Conservation (phyloP, 2,797 vertebrate genomes). For the Mormyrops boulengeri region DNA sequence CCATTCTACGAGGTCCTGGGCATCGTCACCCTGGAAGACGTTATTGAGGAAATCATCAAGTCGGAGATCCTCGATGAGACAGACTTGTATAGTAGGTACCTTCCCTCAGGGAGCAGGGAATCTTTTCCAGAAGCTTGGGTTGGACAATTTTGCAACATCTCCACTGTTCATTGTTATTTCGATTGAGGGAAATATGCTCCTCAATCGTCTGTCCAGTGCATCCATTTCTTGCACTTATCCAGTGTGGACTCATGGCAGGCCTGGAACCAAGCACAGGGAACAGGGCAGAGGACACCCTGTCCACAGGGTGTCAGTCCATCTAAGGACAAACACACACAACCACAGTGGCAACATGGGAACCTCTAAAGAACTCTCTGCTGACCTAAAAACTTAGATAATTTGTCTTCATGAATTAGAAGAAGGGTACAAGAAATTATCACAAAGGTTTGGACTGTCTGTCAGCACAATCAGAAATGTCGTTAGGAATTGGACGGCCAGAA, state of each 20-base stretch:
- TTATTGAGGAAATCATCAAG: slow-evolving; percentile 99
- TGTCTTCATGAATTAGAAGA: neutral
- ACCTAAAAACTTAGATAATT: neutral
- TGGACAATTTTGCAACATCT: neutral
- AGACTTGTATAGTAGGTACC: slow-evolving; percentile 94
- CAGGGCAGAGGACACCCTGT: neutral
- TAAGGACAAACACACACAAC: neutral
- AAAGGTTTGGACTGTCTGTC: neutral
- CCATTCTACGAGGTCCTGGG: slow-evolving; percentile 98
- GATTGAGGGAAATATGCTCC: neutral
- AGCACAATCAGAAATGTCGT: neutral
- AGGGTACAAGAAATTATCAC: neutral
- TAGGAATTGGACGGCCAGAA: neutral
- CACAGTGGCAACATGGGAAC: neutral
- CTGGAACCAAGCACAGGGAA: neutral
- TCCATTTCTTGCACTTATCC: neutral
- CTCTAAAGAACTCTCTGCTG: neutral
- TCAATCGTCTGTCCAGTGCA: neutral
- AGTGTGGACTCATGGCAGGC: neutral
- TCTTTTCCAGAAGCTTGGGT: neutral
- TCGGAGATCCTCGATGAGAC: slow-evolving; percentile 99
- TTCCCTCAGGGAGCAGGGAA: slow-evolving; percentile 8
- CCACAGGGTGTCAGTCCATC: neutral
- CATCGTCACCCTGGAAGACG: slow-evolving; percentile 95
- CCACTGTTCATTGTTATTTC: neutral